Evolutionary conservation across 2,888 invertebrate species (phyloP), one percentile per base, ranked within the genome.

Genomic region (Rambutsinella grinnellia): DNA sequence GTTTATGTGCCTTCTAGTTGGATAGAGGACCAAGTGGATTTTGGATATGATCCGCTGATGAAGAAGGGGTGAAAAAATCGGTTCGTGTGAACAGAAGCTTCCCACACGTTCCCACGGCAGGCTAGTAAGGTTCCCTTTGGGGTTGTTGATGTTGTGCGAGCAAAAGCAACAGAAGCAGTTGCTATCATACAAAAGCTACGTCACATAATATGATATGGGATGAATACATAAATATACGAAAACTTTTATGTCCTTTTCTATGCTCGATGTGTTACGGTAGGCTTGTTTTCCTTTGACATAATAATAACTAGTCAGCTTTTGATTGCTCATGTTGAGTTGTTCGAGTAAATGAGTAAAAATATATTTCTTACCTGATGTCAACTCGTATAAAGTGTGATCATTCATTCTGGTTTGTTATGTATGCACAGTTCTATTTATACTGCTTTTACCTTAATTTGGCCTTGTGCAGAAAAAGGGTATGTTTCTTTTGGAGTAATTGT

Each of bases 41-140:
- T 28, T 44, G 58, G 49, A 27, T 57, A 24, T 49, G 60, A 47
- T 54, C 24, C 57, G 66, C 54, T 58, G 69, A 36, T 53, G 66
- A 53, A 66, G 71, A 75, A 75, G 78, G 80, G 79, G 80, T 77
- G 79, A 80, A 81, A n/a, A n/a, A 80, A 79, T 80, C 79, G 79
- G 81, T 79, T 79, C 79, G 81, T 81, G 81, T 81, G 81, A 81
- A 81, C 81, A 79, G 79, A 79, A 81, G 79, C 79, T 77, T 77
- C 74, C 77, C 71, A 69, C 76, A 66, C 76, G 68, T 81, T 81
- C 81, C 81, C 81, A 81, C 79, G 80, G 70, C 62, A 62, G 46
- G 53, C 61, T 15, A 62, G 57, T 15, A 24, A 47, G n/a, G 47
- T 46, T 70, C 8, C 10, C 27, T 19, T 46, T 60, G 10, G 24